Base-by-base conservation (phyloP, 1,140 invertebrate species). In the Drosophila arawakana region DNA sequence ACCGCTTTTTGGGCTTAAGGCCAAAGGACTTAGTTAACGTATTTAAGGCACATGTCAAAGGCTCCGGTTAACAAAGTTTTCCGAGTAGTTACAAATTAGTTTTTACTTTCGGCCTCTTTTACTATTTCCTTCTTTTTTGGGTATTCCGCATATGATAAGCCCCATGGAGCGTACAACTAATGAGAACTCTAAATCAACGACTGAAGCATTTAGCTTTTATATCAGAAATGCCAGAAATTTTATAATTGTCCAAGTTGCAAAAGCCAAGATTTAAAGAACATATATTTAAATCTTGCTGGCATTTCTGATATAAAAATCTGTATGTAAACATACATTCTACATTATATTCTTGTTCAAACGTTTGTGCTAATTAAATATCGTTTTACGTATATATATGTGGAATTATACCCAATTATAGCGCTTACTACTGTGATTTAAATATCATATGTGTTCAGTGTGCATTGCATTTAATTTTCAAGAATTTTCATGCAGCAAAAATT, bases 11-110 rank as follows among this genome's bases (percentile, higher is more conserved):
- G 52, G 50, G 78, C 78, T 74, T 77, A 54, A 47, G 82, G 79
- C 82, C 58, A 79, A 88, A 79, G 79, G 79, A 83, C 73, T 88
- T 82, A 79, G 68, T 57, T 68, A 88, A 74, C 76, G 80, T 76
- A 77, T 79, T 88, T 76, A 55, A 65, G 70, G 74, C 77, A 83
- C 80, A 88, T 85, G 83, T 71, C 82, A 86, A 88, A 88, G 83
- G 81, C 69, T 69, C 76, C 66, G 59, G 61, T 59, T 71, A 62
- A 65, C 86, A 85, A 86, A 49, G 80, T 85, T 78, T 68, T 52
- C 54, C 54, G 25, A 76, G 54, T 79, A 88, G 69, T 80, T 82
- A 73, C 81, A 86, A 79, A 86, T 88, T 85, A 88, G 82, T 86
- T 86, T 30, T 84, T 88, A 63, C 55, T 79, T 73, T 54, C 41